Evolutionary conservation across 2,797 vertebrate genomes (phyloP), one percentile per base, ranked within the genome.

Genomic region (Mormyrus hasselquistii): DNA sequence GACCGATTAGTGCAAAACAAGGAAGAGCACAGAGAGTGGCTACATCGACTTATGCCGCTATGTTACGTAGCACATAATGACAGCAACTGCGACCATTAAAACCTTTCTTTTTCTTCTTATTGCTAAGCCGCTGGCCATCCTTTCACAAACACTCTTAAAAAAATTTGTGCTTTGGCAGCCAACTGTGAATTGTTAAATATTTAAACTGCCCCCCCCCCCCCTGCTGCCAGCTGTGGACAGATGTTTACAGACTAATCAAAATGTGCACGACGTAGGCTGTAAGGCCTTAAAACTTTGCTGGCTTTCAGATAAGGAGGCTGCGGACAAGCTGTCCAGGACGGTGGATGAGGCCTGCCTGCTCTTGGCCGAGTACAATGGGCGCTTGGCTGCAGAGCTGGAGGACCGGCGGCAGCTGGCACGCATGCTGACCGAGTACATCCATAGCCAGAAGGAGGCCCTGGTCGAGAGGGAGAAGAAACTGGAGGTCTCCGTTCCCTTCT

Each of bases 301-400:
- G 14, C 93, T 1, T 8, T 38, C 89, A 99, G 99, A 99, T 95
- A 99, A 99, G 91, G 97, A 98, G 90, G 98, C 97, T 0, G 99
- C 99, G 0, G 99, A 99, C 92, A 97, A 98, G 86, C 96, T 99
- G 44, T 99, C 99, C 0, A 98, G 98, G 95, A 99, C 98, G 0
- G 99, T 99, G 93, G 99, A 99, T 12, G 98, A 99, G 92, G 99
- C 99, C 0, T 99, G 99, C 92, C 96, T 99, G 92, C 94, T 99
- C 90, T 95, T 99, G 91, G 99, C 99, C 0, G 98, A 99, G 94
- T 99, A 99, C 93, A 99, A 99, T 3, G 98, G 99, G 5, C 96
- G 99, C 3, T 95, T 99, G 94, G 99, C 99, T 0, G 98, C 99
- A 0, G 99, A 99, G 93, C 95, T 99, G 94, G 99, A 99, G 94